Evolutionary conservation across 1,140 invertebrate species (phyloP).

Genomic region (Sogatella furcifera): DNA sequence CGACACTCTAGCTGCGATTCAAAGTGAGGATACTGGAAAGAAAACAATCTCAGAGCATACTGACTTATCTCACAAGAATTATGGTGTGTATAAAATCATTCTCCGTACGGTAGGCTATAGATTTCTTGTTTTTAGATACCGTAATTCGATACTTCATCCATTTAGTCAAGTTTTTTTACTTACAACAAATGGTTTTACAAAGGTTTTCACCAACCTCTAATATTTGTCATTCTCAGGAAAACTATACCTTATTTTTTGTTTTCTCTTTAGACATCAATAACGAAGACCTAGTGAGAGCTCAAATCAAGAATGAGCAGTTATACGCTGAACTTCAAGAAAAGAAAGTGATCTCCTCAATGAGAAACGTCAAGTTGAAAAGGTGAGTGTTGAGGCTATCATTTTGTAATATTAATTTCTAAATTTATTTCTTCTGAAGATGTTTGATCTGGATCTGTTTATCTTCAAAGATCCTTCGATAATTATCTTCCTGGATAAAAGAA

Average conservation of each 20-base stretch:
- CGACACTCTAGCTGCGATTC: slow-evolving; percentile 35
- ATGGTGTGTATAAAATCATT: not conserved
- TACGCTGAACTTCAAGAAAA: slow-evolving; percentile 22
- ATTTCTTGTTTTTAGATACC: too few species aligned
- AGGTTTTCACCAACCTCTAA: too few species aligned
- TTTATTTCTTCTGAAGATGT: too few species aligned
- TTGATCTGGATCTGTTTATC: too few species aligned
- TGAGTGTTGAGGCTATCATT: slow-evolving; percentile 5
- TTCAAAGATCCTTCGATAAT: too few species aligned
- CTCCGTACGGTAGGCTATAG: not conserved
- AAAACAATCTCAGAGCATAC: not conserved
- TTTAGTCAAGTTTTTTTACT: too few species aligned
- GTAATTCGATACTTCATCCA: too few species aligned
- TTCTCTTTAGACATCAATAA: slow-evolving; percentile 10
- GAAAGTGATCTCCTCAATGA: slow-evolving; percentile 25
- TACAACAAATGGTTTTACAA: too few species aligned
- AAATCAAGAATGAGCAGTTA: slow-evolving; percentile 25
- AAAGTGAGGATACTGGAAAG: slow-evolving; percentile 32
- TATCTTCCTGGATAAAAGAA: too few species aligned
- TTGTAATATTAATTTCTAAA: too few species aligned
- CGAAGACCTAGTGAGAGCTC: slow-evolving; percentile 22
- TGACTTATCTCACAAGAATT: not conserved
- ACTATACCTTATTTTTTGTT: too few species aligned
- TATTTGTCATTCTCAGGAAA: too few species aligned
- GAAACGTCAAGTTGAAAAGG: slow-evolving; percentile 34